phyloP scores from a whole-genome alignment of 2,888 invertebrate species.

The Shargacucullia verbasci region DNA sequence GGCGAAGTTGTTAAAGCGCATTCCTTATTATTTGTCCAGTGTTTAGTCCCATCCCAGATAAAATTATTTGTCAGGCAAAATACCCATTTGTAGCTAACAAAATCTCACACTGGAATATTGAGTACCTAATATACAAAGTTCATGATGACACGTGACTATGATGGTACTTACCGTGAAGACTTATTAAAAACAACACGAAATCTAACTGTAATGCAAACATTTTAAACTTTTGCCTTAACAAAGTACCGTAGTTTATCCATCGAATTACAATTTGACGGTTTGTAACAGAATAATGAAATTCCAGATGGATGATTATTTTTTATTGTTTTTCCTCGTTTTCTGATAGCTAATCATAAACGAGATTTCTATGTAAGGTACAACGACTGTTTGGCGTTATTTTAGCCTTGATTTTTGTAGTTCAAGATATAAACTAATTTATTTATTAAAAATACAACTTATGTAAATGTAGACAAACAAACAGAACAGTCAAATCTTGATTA shows the following conservation, averaged over 20 bases:
- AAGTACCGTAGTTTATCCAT: not conserved
- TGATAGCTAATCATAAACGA: slow-evolving; percentile 3
- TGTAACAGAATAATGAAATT: slow-evolving; percentile 20
- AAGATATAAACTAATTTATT: too few relatives aligned
- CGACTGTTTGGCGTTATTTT: too few relatives aligned
- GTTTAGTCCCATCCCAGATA: too few relatives aligned
- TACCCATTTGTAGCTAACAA: too few relatives aligned
- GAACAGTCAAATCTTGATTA: too few relatives aligned
- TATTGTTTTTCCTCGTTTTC: slow-evolving; percentile 24
- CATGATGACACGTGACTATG: too few relatives aligned
- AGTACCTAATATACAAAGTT: not conserved
- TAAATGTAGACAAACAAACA: too few relatives aligned
- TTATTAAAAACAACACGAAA: slow-evolving; percentile 28
- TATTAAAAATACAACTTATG: too few relatives aligned
- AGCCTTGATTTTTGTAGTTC: not conserved
- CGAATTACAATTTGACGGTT: slow-evolving; percentile 15
- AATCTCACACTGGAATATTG: too few relatives aligned
- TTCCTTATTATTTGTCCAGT: too few relatives aligned
- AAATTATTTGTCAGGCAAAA: too few relatives aligned
- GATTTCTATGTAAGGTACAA: not conserved
- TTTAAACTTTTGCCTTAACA: slow-evolving; percentile 6
- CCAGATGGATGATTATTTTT: slow-evolving; percentile 7
- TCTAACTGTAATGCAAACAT: slow-evolving; percentile 20
- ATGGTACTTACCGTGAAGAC: slow-evolving; percentile 34
- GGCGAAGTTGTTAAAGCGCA: too few relatives aligned